Conservation (phyloP, 2,888 invertebrate genomes). For the Mycalesis mineus region DNA sequence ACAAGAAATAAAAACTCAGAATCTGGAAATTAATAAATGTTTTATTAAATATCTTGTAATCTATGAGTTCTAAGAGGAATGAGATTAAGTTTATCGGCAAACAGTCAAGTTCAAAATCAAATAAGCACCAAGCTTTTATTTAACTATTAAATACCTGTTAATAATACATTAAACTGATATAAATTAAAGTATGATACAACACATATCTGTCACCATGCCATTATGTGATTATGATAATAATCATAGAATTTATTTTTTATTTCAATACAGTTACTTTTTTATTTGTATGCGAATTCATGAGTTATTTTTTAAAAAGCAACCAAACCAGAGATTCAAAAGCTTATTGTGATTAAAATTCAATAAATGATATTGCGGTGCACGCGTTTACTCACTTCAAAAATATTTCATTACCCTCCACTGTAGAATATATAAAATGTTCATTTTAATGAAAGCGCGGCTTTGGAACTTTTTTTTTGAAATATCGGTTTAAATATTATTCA, state of each 20-base stretch:
- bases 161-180: not conserved
- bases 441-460: not conserved
- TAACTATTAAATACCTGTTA: not conserved
- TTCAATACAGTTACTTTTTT: not conserved
- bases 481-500: not conserved
- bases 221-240: not conserved
- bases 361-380: not conserved
- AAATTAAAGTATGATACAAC: no score
- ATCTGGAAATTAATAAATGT: not conserved
- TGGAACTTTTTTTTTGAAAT: not conserved
- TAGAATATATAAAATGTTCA: not conserved
- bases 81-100: no score
- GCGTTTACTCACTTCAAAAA: not conserved
- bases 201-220: no score
- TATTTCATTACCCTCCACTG: not conserved
- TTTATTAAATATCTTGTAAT: not conserved
- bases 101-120: no score
- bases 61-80: not conserved
- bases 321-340: not conserved
- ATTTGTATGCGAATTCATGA: not conserved
- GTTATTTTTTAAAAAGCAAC: not conserved
- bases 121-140: no score
- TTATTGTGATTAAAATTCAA: not conserved
- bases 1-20: not conserved
- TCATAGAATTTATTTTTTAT: not conserved